phyloP scores from a whole-genome alignment of 2,113 vertebrate species.

The Conger conger region DNA sequence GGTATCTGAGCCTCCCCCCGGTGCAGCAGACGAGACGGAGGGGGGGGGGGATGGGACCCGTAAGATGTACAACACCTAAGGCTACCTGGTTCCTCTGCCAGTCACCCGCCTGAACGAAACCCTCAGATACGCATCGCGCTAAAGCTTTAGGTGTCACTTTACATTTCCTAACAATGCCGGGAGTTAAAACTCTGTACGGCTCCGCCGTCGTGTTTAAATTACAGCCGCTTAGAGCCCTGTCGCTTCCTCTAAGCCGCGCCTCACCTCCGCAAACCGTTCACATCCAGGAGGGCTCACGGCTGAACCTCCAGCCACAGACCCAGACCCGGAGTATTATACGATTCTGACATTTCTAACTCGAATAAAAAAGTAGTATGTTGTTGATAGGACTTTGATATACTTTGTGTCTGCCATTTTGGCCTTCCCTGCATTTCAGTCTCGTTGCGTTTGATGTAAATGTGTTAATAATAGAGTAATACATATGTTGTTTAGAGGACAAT shows the following conservation, averaged over 20 bases:
- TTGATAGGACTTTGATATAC: too few species aligned
- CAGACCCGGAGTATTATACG: too few species aligned
- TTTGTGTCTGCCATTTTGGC: too few species aligned
- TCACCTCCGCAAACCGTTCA: background rate
- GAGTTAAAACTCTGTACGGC: slow-evolving; percentile 36
- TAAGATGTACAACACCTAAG: slow-evolving; percentile 70
- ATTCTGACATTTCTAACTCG: too few species aligned
- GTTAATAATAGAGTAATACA: too few species aligned
- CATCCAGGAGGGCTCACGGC: background rate
- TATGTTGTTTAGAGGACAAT: too few species aligned
- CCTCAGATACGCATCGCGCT: slow-evolving; percentile 52
- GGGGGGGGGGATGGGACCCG: slow-evolving; percentile 50
- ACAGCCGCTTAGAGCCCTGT: slow-evolving; percentile 8
- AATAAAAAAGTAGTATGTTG: too few species aligned
- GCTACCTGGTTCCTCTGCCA: slow-evolving; percentile 74
- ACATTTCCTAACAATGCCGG: slow-evolving; percentile 53
- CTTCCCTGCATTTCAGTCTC: too few species aligned
- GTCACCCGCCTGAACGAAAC: slow-evolving; percentile 64
- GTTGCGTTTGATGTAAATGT: too few species aligned
- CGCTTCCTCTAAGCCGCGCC: slow-evolving; percentile 3
- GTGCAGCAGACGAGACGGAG: slow-evolving; percentile 36
- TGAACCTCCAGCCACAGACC: too few species aligned
- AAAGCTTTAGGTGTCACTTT: slow-evolving; percentile 59
- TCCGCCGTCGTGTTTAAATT: background rate
- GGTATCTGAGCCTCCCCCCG: slow-evolving; percentile 62